A percentile compares a stretch with the other conserved stretches of the same genome.
phyloP scores from a whole-genome alignment of 2,113 vertebrate species.

The Alethe diademata region DNA sequence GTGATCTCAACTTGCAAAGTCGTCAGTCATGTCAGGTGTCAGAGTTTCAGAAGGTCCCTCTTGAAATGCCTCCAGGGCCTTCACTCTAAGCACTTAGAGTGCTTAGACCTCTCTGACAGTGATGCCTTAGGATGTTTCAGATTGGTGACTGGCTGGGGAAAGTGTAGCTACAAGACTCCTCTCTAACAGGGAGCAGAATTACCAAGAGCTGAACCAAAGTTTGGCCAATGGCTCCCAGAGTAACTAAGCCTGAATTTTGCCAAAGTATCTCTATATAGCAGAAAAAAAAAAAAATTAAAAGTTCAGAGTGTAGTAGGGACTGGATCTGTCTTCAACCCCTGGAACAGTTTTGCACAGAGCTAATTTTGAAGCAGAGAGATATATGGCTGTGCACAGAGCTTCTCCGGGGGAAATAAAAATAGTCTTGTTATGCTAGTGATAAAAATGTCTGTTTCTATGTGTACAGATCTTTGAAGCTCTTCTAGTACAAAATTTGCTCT shows the following conservation, averaged over 20 bases:
- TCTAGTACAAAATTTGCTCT: neutral
- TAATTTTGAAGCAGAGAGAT: neutral
- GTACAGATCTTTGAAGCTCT: neutral
- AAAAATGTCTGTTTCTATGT: slow-evolving; percentile 20
- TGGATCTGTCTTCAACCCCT: neutral
- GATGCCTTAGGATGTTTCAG: neutral
- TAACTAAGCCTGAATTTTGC: neutral
- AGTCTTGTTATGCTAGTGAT: neutral
- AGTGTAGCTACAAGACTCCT: neutral
- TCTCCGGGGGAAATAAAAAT: neutral
- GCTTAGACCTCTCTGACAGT: neutral
- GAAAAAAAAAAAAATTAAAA: neutral
- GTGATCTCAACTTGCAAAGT: neutral
- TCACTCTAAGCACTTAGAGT: neutral
- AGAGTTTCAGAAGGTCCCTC: neutral
- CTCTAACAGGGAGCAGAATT: neutral
- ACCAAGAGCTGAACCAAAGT: neutral
- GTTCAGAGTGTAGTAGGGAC: neutral
- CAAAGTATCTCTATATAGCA: neutral
- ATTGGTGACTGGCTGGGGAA: neutral
- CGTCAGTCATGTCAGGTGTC: neutral
- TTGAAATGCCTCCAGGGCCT: neutral
- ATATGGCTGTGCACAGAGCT: neutral
- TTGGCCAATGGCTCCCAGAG: neutral
- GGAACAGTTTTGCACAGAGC: neutral